These are phyloP conservation scores for Zosterops pallidus DNA, from an alignment of 2,113 vertebrate species.

Conservation along the genomic window DNA sequence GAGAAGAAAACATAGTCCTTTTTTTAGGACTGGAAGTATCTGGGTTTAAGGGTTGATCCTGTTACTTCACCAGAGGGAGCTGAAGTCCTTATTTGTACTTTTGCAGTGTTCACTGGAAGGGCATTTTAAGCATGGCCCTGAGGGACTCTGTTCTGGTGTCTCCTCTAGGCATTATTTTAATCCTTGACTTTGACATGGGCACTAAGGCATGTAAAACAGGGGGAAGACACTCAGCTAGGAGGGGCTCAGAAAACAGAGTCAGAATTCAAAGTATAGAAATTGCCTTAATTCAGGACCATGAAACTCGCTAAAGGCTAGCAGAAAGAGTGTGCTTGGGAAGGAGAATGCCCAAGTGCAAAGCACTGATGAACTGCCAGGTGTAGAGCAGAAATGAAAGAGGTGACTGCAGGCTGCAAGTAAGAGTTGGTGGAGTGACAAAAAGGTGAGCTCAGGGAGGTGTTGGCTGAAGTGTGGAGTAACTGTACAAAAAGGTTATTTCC, in stretches of 20 bases:
- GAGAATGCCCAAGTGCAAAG: background rate
- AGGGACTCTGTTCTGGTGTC: background rate
- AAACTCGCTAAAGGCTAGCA: background rate
- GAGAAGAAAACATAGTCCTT: background rate
- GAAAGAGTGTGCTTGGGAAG: background rate
- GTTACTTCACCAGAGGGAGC: background rate
- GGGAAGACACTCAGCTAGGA: background rate
- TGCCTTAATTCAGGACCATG: background rate
- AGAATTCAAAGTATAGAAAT: background rate
- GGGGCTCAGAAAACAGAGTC: background rate
- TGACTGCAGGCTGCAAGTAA: background rate
- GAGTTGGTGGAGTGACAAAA: accelerated
- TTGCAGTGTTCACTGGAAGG: background rate
- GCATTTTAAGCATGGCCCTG: background rate
- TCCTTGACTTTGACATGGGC: background rate
- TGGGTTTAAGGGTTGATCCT: background rate
- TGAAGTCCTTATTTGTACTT: background rate
- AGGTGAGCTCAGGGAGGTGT: background rate
- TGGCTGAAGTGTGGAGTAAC: background rate
- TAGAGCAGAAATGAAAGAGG: background rate
- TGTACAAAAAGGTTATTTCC: background rate
- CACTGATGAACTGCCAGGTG: background rate
- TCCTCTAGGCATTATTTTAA: background rate
- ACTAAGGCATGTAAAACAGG: background rate
- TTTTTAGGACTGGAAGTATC: background rate